A percentile compares a stretch with the other conserved stretches of the same genome.
phyloP scores from a whole-genome alignment of 2,888 invertebrate genomes.

The Synergus itoensis region DNA sequence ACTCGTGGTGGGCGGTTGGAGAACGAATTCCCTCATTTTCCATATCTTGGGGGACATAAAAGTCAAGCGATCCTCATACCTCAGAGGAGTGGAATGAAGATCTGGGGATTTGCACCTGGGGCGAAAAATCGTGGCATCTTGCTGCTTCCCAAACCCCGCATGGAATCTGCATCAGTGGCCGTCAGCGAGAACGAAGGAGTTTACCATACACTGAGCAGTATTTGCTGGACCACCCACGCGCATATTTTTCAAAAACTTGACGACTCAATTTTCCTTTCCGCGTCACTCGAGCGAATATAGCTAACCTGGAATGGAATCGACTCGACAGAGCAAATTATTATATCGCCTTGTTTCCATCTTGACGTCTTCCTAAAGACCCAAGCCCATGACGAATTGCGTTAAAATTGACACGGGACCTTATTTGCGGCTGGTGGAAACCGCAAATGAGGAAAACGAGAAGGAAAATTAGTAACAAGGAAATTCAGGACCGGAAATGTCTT shows the following conservation, averaged over 20 bases:
- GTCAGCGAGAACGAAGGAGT: conserved; percentile 20
- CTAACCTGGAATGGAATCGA: not conserved
- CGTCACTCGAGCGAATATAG: not conserved
- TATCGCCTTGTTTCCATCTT: not conserved
- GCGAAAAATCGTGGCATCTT: conserved; percentile 34
- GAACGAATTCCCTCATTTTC: conserved; percentile 13
- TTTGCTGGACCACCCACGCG: conserved; percentile 28
- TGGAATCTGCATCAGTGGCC: not conserved
- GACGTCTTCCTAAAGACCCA: not conserved
- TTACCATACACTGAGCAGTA: not conserved
- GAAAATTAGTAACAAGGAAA: not conserved
- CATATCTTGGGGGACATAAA: not conserved
- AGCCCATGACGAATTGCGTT: not conserved
- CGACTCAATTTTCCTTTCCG: conserved; percentile 7
- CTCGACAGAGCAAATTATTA: conserved; percentile 9
- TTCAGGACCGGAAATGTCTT: not conserved
- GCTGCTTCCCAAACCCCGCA: not conserved
- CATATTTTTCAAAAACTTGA: conserved; percentile 27
- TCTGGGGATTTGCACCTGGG: conserved; percentile 36
- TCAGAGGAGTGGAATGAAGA: not conserved
- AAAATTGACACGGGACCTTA: not conserved
- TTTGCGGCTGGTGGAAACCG: not conserved
- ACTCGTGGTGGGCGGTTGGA: not conserved
- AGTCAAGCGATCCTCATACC: not conserved
- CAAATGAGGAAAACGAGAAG: conserved; percentile 6